A percentile compares a stretch with the other conserved stretches of the same genome.
phyloP scores from a whole-genome alignment of 1,140 invertebrate genomes.

The Idris sp. region DNA sequence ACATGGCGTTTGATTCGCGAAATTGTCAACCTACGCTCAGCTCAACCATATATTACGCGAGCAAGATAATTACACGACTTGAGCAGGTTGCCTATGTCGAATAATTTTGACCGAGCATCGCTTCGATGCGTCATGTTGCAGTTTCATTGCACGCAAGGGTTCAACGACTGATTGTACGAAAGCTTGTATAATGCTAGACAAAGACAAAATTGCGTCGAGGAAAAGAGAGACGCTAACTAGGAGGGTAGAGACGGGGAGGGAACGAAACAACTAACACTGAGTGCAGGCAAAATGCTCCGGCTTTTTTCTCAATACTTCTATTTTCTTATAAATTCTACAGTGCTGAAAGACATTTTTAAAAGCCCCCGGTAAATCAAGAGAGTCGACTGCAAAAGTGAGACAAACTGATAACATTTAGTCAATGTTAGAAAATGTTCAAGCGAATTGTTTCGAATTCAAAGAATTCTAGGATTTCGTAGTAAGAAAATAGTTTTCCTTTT shows the following conservation, averaged over 20 bases:
- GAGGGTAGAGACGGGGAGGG: background rate
- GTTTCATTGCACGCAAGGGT: conserved; percentile 59
- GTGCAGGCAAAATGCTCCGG: conserved; percentile 23
- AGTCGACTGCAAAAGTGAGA: conserved; percentile 35
- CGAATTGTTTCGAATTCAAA: conserved; percentile 9
- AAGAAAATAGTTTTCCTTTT: conserved; percentile 17
- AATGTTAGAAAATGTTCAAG: conserved; percentile 20
- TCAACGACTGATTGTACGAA: conserved; percentile 61
- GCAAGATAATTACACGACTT: conserved; percentile 53
- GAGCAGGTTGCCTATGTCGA: conserved; percentile 53
- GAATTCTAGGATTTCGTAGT: conserved; percentile 16
- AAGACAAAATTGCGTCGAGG: conserved; percentile 1
- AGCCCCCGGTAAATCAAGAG: conserved; percentile 37
- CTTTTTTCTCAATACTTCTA: conserved; percentile 39
- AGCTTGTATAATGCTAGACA: conserved; percentile 31
- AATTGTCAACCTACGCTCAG: conserved; percentile 38
- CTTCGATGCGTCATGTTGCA: conserved; percentile 62
- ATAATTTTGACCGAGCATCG: conserved; percentile 57
- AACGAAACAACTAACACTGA: conserved; percentile 7
- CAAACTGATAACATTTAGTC: conserved; percentile 36
- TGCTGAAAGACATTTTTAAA: conserved; percentile 38
- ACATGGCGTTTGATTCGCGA: conserved; percentile 48
- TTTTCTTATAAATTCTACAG: conserved; percentile 18
- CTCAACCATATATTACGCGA: conserved; percentile 40
- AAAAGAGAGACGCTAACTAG: background rate